These are phyloP conservation scores for Chaetophractus vellerosus DNA, from an alignment of 2,797 vertebrate genomes.

Conservation along the genomic window DNA sequence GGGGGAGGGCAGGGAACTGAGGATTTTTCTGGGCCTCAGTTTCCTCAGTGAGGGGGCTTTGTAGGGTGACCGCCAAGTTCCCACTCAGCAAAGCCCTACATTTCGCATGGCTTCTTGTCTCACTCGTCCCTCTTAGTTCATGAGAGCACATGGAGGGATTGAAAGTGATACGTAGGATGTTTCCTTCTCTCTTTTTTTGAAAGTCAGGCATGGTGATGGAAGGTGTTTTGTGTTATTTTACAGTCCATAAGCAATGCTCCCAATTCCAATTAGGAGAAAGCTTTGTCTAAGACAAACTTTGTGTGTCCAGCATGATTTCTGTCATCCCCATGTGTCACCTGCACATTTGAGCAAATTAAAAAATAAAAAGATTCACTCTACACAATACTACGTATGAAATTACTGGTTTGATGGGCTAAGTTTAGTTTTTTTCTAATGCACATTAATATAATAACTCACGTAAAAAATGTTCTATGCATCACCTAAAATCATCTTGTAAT, in stretches of 20 bases:
- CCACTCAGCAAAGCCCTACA: accelerated
- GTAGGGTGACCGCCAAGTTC: neutral
- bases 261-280: neutral
- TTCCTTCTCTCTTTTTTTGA: neutral
- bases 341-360: neutral
- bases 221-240: neutral
- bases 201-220: neutral
- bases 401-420: neutral
- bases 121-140: neutral
- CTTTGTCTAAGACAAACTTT: neutral
- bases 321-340: too few species aligned
- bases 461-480: neutral
- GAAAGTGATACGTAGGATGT: neutral
- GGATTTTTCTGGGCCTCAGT: neutral
- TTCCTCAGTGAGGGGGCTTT: neutral
- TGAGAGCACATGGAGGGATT: neutral
- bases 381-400: neutral
- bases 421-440: neutral
- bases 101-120: neutral
- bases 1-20: neutral
- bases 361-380: neutral
- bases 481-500: neutral
- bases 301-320: neutral
- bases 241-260: neutral
- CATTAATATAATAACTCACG: neutral